Evolutionary conservation across 2,888 invertebrate species (phyloP), one percentile per base, ranked within the genome.

Genomic region (Proisotoma minuta): DNA sequence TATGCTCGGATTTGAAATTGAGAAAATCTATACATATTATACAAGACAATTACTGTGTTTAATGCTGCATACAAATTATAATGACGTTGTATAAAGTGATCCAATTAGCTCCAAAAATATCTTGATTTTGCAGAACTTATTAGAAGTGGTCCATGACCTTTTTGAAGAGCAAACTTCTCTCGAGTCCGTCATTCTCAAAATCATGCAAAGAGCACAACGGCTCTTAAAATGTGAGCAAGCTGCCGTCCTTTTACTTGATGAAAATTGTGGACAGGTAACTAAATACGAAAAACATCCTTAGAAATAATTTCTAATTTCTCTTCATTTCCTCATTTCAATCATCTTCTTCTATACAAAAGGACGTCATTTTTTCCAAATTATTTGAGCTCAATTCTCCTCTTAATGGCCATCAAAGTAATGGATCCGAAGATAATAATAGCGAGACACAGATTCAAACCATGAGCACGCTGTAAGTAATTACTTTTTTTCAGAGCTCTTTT

Each of bases 121-220:
- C 28, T 23, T 54, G 5, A 27, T 51, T 59, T 73, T 76, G 15
- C 73, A 81, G 81, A 79, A 79, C 48, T 75, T 82, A 24, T 74
- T 82, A 67, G 81, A 82, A 74, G 81, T 81, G 40, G 81, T 81
- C 0, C 82, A 82, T 69, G 81, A 81, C 69, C 74, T 82, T 54
- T 82, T 82, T 69, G 81, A 82, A 73, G 81, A 81, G 70, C 81
- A 82, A 74, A 81, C 80, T 2, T 81, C 81, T 0, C 68, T 79
- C 60, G 81, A 81, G 60, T 77, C 78, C 61, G 80, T 81, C 28
- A 79, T 81, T 28, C 74, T 79, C 66, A 81, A 80, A 74, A 81
- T 81, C 50, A 81, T 82, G 81, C 80, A 81, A 70, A 72, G 80
- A 51, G 81, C 81, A 12, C 80, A 81, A 74, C 73, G 77, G 26